Evolutionary conservation across 2,113 vertebrate genomes (phyloP).

Genomic region (Oncorhynchus nerka): DNA sequence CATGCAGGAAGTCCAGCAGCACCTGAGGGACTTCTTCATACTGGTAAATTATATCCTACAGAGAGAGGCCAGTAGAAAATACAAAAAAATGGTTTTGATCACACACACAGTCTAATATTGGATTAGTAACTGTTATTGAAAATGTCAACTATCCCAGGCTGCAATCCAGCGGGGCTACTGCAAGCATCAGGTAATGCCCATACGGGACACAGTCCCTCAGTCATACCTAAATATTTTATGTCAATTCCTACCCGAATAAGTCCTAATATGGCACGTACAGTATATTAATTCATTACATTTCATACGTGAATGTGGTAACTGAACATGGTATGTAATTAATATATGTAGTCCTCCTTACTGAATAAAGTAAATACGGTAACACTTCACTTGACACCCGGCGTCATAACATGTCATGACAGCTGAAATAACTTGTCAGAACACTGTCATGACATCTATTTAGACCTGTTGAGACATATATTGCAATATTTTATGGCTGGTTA

Average conservation of each 20-base stretch:
- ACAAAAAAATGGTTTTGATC: neutral
- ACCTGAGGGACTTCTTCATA: constrained; percentile 84
- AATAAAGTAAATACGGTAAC: too few relatives aligned
- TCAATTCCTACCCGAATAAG: neutral
- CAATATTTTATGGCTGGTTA: too few relatives aligned
- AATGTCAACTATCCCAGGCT: neutral
- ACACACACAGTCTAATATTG: neutral
- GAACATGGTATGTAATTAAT: too few relatives aligned
- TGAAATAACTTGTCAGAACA: too few relatives aligned
- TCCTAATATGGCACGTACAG: too few relatives aligned
- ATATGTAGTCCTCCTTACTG: too few relatives aligned
- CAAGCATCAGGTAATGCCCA: neutral
- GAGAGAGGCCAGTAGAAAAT: neutral
- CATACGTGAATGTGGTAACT: too few relatives aligned
- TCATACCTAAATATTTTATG: neutral
- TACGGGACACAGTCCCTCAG: neutral
- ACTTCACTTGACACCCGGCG: too few relatives aligned
- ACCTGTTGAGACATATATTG: too few relatives aligned
- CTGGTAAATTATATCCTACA: constrained; percentile 75
- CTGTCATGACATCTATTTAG: too few relatives aligned
- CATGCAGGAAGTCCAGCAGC: constrained; percentile 87
- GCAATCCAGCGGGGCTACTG: neutral
- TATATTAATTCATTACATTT: too few relatives aligned
- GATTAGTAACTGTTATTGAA: neutral
- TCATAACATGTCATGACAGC: too few relatives aligned